Evolutionary conservation across 2,888 invertebrate genomes (phyloP).

Genomic region (Hydrotaea diabolus): DNA sequence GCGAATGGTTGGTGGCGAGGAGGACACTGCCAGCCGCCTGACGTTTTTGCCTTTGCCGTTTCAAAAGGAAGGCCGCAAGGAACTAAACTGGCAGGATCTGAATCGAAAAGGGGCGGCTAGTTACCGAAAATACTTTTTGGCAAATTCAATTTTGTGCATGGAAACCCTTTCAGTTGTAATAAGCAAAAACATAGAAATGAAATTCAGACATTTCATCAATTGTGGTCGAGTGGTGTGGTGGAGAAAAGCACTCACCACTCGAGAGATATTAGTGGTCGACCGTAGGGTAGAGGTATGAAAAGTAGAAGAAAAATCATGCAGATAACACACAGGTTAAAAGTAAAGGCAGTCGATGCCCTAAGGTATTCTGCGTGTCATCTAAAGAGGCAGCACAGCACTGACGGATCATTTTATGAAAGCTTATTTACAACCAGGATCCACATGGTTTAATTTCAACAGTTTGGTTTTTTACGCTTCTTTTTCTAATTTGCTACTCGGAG

Average conservation of each 20-base stretch:
- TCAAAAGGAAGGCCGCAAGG: slow-evolving; percentile 28
- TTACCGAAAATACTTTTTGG: neutral
- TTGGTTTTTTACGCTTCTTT: too few species aligned
- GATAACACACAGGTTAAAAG: too few species aligned
- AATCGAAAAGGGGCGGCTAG: neutral
- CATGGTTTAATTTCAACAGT: too few species aligned
- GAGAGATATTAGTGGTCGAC: neutral
- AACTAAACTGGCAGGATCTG: slow-evolving; percentile 1
- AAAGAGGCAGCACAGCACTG: too few species aligned
- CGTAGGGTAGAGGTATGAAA: neutral
- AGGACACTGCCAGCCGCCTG: neutral
- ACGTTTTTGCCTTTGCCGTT: neutral
- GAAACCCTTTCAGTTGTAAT: slow-evolving; percentile 28
- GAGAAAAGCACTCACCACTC: neutral
- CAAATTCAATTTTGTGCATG: slow-evolving; percentile 43
- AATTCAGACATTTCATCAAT: slow-evolving; percentile 1
- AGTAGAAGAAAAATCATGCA: too few species aligned
- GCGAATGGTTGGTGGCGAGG: neutral
- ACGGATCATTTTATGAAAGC: too few species aligned
- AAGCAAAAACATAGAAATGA: slow-evolving; percentile 28
- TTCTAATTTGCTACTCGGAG: too few species aligned
- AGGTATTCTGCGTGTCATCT: too few species aligned
- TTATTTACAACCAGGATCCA: too few species aligned
- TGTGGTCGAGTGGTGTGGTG: neutral
- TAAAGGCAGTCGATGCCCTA: too few species aligned